Evolutionary conservation across 2,888 invertebrate genomes (phyloP).

Genomic region (Allacma fusca): DNA sequence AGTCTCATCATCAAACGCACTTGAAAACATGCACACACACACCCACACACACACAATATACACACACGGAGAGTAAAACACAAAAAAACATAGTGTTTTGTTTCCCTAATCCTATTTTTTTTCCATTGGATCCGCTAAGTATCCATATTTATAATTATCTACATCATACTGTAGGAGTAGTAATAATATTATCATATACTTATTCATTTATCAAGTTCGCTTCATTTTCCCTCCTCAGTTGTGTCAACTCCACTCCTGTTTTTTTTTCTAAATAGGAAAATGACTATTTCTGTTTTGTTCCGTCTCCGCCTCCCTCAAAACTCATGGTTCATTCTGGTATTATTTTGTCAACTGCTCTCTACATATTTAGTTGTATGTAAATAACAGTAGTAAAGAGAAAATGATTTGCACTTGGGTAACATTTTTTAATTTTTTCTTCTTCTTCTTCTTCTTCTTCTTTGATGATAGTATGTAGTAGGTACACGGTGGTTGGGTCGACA

Average conservation of each 20-base stretch:
- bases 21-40: not conserved
- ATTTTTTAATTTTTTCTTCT: slow-evolving; percentile 30
- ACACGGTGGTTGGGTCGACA: slow-evolving; percentile 34
- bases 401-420: slow-evolving; percentile 45
- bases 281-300: slow-evolving; percentile 12
- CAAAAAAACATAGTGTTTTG: not conserved
- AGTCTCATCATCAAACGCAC: slow-evolving; percentile 17
- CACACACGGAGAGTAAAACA: not conserved
- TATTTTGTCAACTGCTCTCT: not conserved
- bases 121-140: not conserved
- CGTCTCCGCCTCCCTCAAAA: not conserved
- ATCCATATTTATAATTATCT: not conserved
- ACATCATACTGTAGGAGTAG: too few relatives aligned
- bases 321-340: not conserved
- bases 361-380: not conserved
- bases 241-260: not conserved
- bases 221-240: slow-evolving; percentile 2
- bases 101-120: not conserved
- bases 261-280: slow-evolving; percentile 9
- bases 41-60: not conserved
- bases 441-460: too few relatives aligned
- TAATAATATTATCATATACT: not conserved
- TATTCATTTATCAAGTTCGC: not conserved
- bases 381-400: slow-evolving; percentile 32
- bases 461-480: slow-evolving; percentile 37